Evolutionary conservation across 2,888 invertebrate genomes (phyloP).

Genomic region (Megastigmus dorsalis): DNA sequence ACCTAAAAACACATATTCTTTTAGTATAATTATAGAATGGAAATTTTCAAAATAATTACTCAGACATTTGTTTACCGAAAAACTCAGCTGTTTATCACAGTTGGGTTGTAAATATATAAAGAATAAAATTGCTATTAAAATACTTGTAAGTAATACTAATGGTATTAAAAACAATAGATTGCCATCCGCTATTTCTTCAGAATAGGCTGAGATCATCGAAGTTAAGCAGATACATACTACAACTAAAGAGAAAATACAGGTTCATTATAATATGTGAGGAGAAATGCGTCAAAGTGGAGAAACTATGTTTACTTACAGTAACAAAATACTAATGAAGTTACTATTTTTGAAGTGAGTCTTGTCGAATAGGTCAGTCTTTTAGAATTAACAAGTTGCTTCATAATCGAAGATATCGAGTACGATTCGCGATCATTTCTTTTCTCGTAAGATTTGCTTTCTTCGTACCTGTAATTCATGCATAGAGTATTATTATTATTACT

Average conservation of each 20-base stretch:
- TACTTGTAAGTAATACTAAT: constrained; percentile 54
- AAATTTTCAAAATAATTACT: not conserved
- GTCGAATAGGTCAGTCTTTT: constrained; percentile 73
- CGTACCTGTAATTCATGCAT: constrained; percentile 73
- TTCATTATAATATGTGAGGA: not conserved
- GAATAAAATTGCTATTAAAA: constrained; percentile 58
- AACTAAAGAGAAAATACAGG: constrained; percentile 54
- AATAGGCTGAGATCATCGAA: constrained; percentile 53
- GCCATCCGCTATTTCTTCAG: constrained; percentile 57
- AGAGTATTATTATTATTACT: not conserved
- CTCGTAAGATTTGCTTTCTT: constrained; percentile 71
- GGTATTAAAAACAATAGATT: constrained; percentile 53
- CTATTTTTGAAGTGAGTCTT: constrained; percentile 73
- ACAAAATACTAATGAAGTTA: constrained; percentile 72
- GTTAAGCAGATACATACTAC: constrained; percentile 60
- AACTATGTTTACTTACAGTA: constrained; percentile 70
- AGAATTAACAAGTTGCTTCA: constrained; percentile 73
- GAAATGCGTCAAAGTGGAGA: too few relatives aligned
- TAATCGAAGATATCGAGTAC: constrained; percentile 61
- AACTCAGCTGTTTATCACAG: constrained; percentile 67
- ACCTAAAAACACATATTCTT: constrained; percentile 77
- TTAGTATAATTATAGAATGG: not conserved
- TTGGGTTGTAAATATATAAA: constrained; percentile 70
- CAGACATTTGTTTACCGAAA: constrained; percentile 65
- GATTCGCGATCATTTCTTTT: constrained; percentile 69